Base-by-base conservation (phyloP, 92 coral and sea anemone genomes). In the Micromussa lordhowensis region DNA sequence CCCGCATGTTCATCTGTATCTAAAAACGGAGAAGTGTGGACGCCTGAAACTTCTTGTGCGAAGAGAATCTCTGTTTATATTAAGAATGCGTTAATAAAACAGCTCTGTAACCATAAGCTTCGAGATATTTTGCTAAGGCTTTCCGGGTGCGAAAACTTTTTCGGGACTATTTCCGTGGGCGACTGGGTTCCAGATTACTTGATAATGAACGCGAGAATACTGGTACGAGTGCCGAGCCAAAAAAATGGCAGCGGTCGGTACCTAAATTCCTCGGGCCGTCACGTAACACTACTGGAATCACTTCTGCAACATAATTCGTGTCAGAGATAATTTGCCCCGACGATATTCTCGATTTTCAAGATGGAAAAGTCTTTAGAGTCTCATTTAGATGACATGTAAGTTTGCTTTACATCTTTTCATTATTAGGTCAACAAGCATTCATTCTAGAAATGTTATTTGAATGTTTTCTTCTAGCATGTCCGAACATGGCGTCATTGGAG, bases 401-500 rank as follows among this genome's bases (percentile, higher is more conserved):
- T 81, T n/a, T 14, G 36, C 54, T 36, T 36, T 0, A n/a, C 21
- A 13, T 14, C 15, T 12, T 53, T 18, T 68, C 30, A 14, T n/a
- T 26, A 32, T 3, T 16, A 32, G 30, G 28, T 72, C 24, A 31
- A 64, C 75, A 1, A 48, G 11, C 28, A 10, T 13, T 69, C 29
- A 17, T 16, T 34, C 9, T 9, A 32, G 75, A 69, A 48, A 19
- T 80, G 31, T 28, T 15, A 31, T 7, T 71, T 19, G 3, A 0
- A 9, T 28, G 13, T 22, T 32, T 19, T 32, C 40, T 15, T 61
- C 66, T 82, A 97, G 98, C 30, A 96, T 97, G 99, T 91, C 87
- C 13, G 96, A 96, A 69, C 96, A 96, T 88, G 99, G 99, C 17
- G 99, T 97, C 3, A 92, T 97, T 2, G 99, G 98, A 24, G 99